Percentiles rank a stretch among this genome's conserved stretches.
These are phyloP conservation scores for Diarsia mendica DNA, from an alignment of 2,888 invertebrate genomes.

Conservation along the genomic window DNA sequence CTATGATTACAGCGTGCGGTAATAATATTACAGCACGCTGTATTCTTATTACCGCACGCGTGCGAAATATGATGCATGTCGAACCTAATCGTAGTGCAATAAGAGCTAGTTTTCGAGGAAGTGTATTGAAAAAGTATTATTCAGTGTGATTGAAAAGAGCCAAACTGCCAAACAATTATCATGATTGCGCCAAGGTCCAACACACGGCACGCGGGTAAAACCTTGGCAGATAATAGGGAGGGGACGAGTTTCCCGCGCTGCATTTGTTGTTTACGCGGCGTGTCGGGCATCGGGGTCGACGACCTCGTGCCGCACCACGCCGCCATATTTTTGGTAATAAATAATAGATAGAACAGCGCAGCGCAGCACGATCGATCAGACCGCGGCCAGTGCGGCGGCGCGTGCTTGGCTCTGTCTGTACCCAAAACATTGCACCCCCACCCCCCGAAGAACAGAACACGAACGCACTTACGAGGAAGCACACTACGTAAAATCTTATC, in stretches of 20 bases:
- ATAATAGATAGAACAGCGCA: constrained; percentile 87
- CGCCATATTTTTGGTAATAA: constrained; percentile 89
- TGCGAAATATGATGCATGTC: too few species aligned
- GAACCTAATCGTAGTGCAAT: too few species aligned
- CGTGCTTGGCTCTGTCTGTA: constrained; percentile 73
- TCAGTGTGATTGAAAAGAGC: constrained; percentile 16
- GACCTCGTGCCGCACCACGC: constrained; percentile 85
- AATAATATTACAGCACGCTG: too few species aligned
- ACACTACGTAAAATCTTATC: constrained; percentile 57
- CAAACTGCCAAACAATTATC: constrained; percentile 40
- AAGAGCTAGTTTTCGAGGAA: too few species aligned
- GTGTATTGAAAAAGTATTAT: constrained; percentile 40
- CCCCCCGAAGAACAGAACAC: constrained; percentile 56
- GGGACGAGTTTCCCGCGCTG: constrained; percentile 83
- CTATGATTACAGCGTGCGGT: too few species aligned
- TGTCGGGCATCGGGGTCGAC: constrained; percentile 78
- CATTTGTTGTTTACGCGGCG: constrained; percentile 85
- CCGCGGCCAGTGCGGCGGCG: constrained; percentile 84
- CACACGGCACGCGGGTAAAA: constrained; percentile 60
- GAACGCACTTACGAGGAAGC: constrained; percentile 59
- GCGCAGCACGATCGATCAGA: constrained; percentile 84
- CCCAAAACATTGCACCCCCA: constrained; percentile 84
- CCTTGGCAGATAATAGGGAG: constrained; percentile 74
- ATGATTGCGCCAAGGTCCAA: constrained; percentile 49
- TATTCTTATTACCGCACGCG: too few species aligned